A percentile compares a stretch with the other conserved stretches of the same genome.
Evolutionary conservation across 2,888 invertebrate species (phyloP).

Genomic region (Apodemia duryi): DNA sequence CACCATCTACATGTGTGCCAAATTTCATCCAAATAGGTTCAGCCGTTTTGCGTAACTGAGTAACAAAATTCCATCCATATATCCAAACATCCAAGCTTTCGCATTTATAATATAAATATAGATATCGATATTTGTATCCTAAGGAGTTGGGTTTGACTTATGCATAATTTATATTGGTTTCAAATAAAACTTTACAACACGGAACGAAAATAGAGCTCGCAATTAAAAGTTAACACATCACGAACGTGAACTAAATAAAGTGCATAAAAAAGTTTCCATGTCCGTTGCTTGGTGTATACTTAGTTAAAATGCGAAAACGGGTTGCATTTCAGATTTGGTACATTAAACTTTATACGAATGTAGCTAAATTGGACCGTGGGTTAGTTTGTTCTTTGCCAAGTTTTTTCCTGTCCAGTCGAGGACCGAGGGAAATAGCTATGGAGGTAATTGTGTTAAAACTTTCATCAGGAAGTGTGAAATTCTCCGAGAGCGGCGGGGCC

Average conservation of each 20-base stretch:
- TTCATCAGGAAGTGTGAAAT: constrained; percentile 75
- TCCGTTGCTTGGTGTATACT: constrained; percentile 32
- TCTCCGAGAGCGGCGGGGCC: constrained; percentile 57
- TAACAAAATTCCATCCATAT: too few relatives aligned
- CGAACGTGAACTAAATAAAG: constrained; percentile 27
- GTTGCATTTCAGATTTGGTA: constrained; percentile 70
- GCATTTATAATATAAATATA: too few relatives aligned
- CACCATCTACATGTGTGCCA: too few relatives aligned
- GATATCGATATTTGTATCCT: not conserved
- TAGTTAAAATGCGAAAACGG: constrained; percentile 60
- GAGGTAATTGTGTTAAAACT: constrained; percentile 77
- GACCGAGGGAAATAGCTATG: constrained; percentile 61
- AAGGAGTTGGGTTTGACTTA: not conserved
- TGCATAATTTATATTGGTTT: constrained; percentile 8
- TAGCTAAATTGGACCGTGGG: constrained; percentile 72
- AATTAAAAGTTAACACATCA: constrained; percentile 14
- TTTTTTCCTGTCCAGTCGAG: constrained; percentile 71
- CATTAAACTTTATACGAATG: constrained; percentile 75
- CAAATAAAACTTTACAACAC: constrained; percentile 3
- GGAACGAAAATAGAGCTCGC: constrained; percentile 2
- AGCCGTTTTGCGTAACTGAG: too few relatives aligned
- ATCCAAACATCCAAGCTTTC: too few relatives aligned
- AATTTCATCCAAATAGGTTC: too few relatives aligned
- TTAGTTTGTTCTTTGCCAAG: constrained; percentile 75
- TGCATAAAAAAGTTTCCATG: constrained; percentile 30